A percentile compares a stretch with the other conserved stretches of the same genome.
Conservation (phyloP, 2,113 vertebrate genomes). For the Lonchura striata region DNA sequence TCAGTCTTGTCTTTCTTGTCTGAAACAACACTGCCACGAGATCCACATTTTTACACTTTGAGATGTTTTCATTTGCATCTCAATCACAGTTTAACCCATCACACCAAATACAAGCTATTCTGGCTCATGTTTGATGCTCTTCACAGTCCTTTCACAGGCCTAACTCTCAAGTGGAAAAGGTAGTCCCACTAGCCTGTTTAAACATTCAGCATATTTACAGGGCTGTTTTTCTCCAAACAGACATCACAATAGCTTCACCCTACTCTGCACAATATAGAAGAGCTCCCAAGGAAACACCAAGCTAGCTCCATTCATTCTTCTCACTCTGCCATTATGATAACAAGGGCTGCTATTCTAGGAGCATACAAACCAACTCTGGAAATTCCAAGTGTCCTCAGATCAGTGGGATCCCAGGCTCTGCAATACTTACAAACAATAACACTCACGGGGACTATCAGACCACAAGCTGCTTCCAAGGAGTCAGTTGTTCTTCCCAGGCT, state of each 20-base stretch:
- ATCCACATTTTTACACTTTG: not conserved
- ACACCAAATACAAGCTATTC: not conserved
- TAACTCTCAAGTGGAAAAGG: not conserved
- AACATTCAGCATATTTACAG: not conserved
- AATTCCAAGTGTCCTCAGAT: not conserved
- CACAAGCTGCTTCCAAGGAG: not conserved
- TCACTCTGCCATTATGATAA: rapidly evolving
- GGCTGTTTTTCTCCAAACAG: not conserved
- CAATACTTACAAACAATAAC: not conserved
- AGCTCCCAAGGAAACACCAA: not conserved
- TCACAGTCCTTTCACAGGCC: not conserved
- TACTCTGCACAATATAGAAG: not conserved
- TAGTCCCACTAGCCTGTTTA: not conserved
- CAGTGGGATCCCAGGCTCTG: not conserved
- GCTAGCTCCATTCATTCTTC: not conserved
- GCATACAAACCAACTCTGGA: not conserved
- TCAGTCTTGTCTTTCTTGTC: not conserved
- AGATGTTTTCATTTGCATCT: not conserved
- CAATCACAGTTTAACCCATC: not conserved
- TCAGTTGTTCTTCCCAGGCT: not conserved
- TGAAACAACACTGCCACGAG: not conserved
- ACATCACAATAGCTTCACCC: not conserved
- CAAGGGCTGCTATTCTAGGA: not conserved
- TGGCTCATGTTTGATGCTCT: not conserved
- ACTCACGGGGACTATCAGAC: not conserved